These are phyloP conservation scores for Hololepta plana DNA, from an alignment of 2,888 invertebrate species.

Conservation along the genomic window DNA sequence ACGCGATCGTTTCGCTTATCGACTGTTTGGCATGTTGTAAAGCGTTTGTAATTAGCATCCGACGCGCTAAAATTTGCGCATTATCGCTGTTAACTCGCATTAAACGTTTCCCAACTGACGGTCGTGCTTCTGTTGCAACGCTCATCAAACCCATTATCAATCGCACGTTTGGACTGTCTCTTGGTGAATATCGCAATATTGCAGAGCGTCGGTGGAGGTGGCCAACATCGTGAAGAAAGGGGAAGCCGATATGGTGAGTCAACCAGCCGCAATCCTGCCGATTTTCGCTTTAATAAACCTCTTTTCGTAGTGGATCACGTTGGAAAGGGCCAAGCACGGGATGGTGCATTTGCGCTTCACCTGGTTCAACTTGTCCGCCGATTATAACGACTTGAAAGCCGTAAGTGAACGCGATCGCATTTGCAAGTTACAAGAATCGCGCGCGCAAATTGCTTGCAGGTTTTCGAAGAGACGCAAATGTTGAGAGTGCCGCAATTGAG, in stretches of 20 bases:
- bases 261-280: too few relatives aligned
- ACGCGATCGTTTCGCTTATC: too few relatives aligned
- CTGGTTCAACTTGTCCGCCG: conserved; percentile 69
- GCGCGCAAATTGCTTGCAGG: conserved; percentile 27
- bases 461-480: conserved; percentile 54
- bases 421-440: conserved; percentile 2
- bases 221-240: conserved; percentile 51
- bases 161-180: too few relatives aligned
- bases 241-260: conserved; percentile 51
- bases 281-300: too few relatives aligned
- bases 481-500: conserved; percentile 58
- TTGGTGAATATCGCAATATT: too few relatives aligned
- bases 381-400: conserved; percentile 50
- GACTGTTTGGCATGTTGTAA: too few relatives aligned
- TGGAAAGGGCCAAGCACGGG: conserved; percentile 91
- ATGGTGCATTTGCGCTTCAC: conserved; percentile 76
- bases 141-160: too few relatives aligned
- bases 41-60: too few relatives aligned
- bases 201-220: conserved; percentile 56
- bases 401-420: conserved; percentile 33
- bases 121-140: too few relatives aligned
- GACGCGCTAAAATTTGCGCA: too few relatives aligned
- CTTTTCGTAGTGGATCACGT: conserved; percentile 67
- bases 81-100: too few relatives aligned
- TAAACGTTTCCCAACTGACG: too few relatives aligned